Evolutionary conservation across 92 coral and sea anemone species (phyloP).

Genomic region (Porites evermanni): DNA sequence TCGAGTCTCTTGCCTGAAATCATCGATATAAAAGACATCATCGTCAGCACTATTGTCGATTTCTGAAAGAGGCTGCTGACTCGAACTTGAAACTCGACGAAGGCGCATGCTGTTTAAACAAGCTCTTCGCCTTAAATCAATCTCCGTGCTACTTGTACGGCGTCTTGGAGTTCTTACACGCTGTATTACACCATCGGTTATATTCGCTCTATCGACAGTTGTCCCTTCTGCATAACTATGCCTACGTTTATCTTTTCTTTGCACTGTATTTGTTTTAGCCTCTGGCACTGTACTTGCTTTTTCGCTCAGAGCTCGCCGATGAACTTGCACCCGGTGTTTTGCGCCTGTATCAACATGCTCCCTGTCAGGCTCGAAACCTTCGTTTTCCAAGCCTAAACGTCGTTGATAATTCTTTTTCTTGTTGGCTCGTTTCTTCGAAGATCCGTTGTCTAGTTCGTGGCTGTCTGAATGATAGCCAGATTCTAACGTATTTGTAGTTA

Average conservation of each 20-base stretch:
- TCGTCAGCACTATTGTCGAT: constrained; percentile 5
- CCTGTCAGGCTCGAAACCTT: constrained; percentile 44
- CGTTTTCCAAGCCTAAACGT: constrained; percentile 51
- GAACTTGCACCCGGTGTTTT: not conserved
- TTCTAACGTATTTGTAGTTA: constrained; percentile 10
- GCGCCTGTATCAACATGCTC: not conserved
- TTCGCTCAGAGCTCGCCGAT: constrained; percentile 24
- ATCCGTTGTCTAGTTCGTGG: not conserved
- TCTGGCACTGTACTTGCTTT: not conserved
- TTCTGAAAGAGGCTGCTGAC: constrained; percentile 11
- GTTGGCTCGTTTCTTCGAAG: not conserved
- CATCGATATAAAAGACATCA: constrained; percentile 22
- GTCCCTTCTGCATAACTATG: constrained; percentile 16
- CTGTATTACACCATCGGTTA: not conserved
- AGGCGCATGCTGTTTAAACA: constrained; percentile 70
- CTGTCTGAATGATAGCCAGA: constrained; percentile 38
- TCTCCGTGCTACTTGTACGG: constrained; percentile 49
- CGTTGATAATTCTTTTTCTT: constrained; percentile 16
- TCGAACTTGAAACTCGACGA: constrained; percentile 38
- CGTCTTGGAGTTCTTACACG: not conserved
- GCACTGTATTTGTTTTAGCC: not conserved
- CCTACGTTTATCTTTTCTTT: not conserved
- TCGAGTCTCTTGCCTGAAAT: not conserved
- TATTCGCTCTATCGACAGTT: not conserved
- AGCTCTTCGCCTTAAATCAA: constrained; percentile 71